phyloP scores from a whole-genome alignment of 2,113 vertebrate species.

The Prochilodus magdalenae region DNA sequence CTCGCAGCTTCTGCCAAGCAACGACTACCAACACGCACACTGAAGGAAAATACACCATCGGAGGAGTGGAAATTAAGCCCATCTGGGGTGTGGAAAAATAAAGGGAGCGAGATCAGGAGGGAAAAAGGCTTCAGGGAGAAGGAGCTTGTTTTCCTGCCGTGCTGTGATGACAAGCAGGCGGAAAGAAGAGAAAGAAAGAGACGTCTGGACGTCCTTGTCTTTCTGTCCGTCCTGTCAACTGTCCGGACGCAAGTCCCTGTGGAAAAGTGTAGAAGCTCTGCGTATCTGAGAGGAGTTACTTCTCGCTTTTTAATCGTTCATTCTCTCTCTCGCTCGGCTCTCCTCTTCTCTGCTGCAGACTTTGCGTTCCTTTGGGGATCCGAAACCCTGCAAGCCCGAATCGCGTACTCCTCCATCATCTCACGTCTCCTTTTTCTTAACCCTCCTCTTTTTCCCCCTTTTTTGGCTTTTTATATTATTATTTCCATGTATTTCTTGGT shows the following conservation, averaged over 20 bases:
- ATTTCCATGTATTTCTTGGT: background rate
- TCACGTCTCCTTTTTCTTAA: background rate
- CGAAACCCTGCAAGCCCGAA: slow-evolving; percentile 60
- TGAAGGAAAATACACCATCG: background rate
- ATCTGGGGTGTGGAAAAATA: slow-evolving; percentile 5
- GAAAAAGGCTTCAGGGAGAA: slow-evolving; percentile 6
- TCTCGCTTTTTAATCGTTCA: slow-evolving; percentile 25
- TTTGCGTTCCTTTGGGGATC: slow-evolving; percentile 58
- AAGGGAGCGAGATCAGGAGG: slow-evolving; percentile 5
- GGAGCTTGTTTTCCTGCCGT: slow-evolving; percentile 21
- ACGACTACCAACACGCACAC: background rate
- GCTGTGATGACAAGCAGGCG: slow-evolving; percentile 32
- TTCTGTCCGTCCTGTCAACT: slow-evolving; percentile 8
- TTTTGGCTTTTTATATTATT: slow-evolving; percentile 53
- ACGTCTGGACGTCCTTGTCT: slow-evolving; percentile 20
- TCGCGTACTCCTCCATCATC: slow-evolving; percentile 53
- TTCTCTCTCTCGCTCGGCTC: slow-evolving; percentile 29
- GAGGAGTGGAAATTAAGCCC: background rate
- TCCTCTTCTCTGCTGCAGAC: slow-evolving; percentile 56
- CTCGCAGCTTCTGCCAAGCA: slow-evolving; percentile 9
- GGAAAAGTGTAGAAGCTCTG: slow-evolving; percentile 13
- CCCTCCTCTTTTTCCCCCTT: slow-evolving; percentile 52
- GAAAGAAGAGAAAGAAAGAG: slow-evolving; percentile 40
- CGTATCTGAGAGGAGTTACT: background rate
- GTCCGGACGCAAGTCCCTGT: slow-evolving; percentile 27